phyloP scores from a whole-genome alignment of 2,888 invertebrate species.

The Mesoligia furuncula region DNA sequence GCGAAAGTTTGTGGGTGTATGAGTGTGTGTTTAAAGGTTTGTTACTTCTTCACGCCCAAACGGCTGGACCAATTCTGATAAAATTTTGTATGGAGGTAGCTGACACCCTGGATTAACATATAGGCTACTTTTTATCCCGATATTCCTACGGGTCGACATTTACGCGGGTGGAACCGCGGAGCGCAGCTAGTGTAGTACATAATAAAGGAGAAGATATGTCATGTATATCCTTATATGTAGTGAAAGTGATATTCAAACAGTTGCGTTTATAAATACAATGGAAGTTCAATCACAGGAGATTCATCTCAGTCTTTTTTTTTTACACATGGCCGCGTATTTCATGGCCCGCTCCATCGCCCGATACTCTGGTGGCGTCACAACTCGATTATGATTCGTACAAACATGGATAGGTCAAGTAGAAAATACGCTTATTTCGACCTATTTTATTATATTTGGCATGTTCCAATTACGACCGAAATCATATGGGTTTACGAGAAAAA shows the following conservation, averaged over 20 bases:
- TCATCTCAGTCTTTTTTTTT: slow-evolving; percentile 7
- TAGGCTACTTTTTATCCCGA: too few relatives aligned
- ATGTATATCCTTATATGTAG: background rate
- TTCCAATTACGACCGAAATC: slow-evolving; percentile 61
- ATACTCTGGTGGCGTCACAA: slow-evolving; percentile 22
- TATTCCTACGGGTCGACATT: too few relatives aligned
- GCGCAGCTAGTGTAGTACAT: too few relatives aligned
- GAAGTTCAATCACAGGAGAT: slow-evolving; percentile 29
- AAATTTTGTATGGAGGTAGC: too few relatives aligned
- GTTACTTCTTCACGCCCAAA: too few relatives aligned
- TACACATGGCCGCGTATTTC: slow-evolving; percentile 12
- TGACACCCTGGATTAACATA: too few relatives aligned
- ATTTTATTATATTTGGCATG: slow-evolving; percentile 57
- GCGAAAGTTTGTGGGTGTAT: too few relatives aligned
- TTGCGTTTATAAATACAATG: slow-evolving; percentile 32
- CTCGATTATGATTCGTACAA: slow-evolving; percentile 35
- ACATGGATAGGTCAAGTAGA: slow-evolving; percentile 47
- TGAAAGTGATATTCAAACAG: slow-evolving; percentile 14
- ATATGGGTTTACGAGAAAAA: slow-evolving; percentile 54
- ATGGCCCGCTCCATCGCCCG: slow-evolving; percentile 16
- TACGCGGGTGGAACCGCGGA: too few relatives aligned
- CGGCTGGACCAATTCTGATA: too few relatives aligned
- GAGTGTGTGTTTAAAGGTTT: too few relatives aligned
- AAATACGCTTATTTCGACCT: slow-evolving; percentile 49
- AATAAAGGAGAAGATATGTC: too few relatives aligned